Evolutionary conservation across 2,113 vertebrate species (phyloP), one percentile per base, ranked within the genome.

Genomic region (Hippocampus guttulatus): DNA sequence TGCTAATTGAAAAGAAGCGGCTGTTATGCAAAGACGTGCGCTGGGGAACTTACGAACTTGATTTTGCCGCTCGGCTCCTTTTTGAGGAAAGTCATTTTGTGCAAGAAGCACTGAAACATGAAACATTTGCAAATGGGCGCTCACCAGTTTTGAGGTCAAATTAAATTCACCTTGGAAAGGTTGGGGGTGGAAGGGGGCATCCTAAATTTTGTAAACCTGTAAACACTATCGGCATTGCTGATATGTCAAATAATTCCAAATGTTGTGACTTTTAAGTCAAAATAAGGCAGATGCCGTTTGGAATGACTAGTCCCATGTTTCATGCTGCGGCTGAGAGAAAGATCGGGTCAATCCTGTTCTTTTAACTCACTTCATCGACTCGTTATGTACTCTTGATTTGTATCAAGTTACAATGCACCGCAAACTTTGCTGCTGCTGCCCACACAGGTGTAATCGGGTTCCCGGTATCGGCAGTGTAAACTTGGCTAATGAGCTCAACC

Each of bases 1-100:
- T 80, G 83, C 88, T 92, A 91, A 92, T 93, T 91, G 91, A 90
- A 87, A 90, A 73, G 86, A 38, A 38, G 33, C 33, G 5, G 33
- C 33, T 38, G 5, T 38, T 38, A 38, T 38, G 33, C 33, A 38
- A 82, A 77, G 72, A 81, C 77, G 72, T 81, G 70, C 66, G 71
- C 5, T 57, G 51, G 30, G 30, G 30, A 10, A 8, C 2, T 54
- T n/a, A 10, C 3, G 9, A 49, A 49, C 4, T 54, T 54, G 10
- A n/a, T 9, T n/a, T n/a, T 54, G 9, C 8, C 51, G 51, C 51
- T 54, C 51, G n/a, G 21, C 20, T 54, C 20, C 51, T 54, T 54
- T 7, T 54, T n/a, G n/a, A 21, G 9, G 21, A 14, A 49, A 3
- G 4, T 15, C 4, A 54, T 2, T 14, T 54, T 8, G 8, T 54